A percentile compares a stretch with the other conserved stretches of the same genome.
Evolutionary conservation across 2,797 vertebrate genomes (phyloP).

Genomic region (Centropyge bicolor): DNA sequence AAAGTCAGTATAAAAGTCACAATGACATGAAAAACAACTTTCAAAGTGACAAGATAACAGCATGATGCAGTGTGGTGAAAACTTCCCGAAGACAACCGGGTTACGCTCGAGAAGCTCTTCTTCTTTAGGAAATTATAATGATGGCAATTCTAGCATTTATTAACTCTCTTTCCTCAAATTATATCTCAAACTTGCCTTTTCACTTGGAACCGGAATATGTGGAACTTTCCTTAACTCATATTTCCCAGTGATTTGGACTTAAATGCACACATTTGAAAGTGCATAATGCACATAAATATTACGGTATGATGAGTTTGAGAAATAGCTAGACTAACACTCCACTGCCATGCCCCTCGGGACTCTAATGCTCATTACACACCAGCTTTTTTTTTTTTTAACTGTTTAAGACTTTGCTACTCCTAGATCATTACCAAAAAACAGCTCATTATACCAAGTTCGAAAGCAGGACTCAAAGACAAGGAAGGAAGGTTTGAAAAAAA

Average conservation of each 20-base stretch:
- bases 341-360: too few relatives aligned
- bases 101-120: neutral
- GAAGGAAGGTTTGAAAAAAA: neutral
- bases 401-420: neutral
- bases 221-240: neutral
- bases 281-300: neutral
- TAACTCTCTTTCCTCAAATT: neutral
- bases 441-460: neutral
- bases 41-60: constrained; percentile 13
- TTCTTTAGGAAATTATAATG: neutral
- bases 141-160: neutral
- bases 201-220: neutral
- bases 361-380: neutral
- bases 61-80: neutral
- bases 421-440: neutral
- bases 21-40: neutral
- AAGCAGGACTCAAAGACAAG: neutral
- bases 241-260: neutral
- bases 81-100: too few relatives aligned
- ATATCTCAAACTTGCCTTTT: neutral
- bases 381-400: neutral
- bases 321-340: neutral
- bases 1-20: neutral
- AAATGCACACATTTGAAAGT: neutral
- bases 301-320: neutral